Base-by-base conservation (phyloP, 2,113 vertebrate genomes). In the Parotia lawesii region DNA sequence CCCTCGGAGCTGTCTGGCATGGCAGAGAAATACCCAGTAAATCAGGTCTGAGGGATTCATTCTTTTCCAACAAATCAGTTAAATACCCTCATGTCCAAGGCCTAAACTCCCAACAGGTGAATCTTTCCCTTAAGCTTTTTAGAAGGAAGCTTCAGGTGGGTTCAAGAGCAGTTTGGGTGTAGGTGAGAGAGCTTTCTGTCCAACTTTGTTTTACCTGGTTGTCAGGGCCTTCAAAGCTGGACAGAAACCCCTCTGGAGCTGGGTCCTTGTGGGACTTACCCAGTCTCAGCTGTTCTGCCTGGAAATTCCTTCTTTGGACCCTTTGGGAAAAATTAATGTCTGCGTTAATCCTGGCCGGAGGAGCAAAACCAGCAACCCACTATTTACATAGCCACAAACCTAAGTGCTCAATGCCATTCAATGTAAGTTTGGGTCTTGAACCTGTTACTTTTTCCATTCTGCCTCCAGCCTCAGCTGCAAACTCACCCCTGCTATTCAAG, bases 91-190 rank as follows among this genome's bases (percentile, higher is more conserved):
- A 3, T 65, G 40, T 27, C 37, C 48, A 56, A 48, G 25, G 62
- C 20, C 44, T 71, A 13, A 71, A 24, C 13, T 90, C 1, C 0
- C 0, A 35, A n/a, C 10, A 60, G 22, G 28, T 54, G 4, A 72
- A 38, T 60, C 31, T 60, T 71, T 42, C 37, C 38, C 44, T 78
- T 76, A 17, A 62, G n/a, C 6, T 38, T 40, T 29, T 65, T 65
- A 58, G 47, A 45, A 85, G 56, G 62, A 85, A 64, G 38, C 23
- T 61, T 92, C 38, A 79, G 53, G 40, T 7, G 2, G 25, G 27
- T 85, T 54, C 47, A 57, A 51, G 58, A 69, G 31, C 53, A 53
- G 48, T 16, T 58, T 54, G 44, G 35, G 44, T 38, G 22, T 35
- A 66, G 37, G 22, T 22, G 48, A 50, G 64, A 48, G 64, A 56